These are phyloP conservation scores for Metridium senile DNA, from an alignment of 92 coral and sea anemone species.

Conservation along the genomic window DNA sequence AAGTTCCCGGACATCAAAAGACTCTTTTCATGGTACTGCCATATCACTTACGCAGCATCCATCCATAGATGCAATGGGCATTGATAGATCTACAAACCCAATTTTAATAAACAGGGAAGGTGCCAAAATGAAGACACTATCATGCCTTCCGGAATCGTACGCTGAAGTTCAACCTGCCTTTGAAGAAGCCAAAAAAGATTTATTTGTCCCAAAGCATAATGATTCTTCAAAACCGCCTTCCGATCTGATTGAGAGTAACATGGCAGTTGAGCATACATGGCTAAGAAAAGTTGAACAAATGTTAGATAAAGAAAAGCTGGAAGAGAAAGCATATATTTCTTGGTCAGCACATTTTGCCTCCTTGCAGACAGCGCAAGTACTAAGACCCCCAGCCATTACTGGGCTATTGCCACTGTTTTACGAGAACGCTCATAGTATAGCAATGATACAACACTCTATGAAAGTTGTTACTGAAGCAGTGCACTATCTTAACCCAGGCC, in stretches of 20 bases:
- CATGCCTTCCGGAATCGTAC: slow-evolving; percentile 56
- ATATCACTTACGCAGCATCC: slow-evolving; percentile 51
- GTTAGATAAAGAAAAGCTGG: slow-evolving; percentile 33
- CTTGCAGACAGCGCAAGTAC: slow-evolving; percentile 7
- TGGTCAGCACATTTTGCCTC: slow-evolving; percentile 46
- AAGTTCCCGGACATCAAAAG: slow-evolving; percentile 53
- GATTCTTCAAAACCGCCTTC: slow-evolving; percentile 15
- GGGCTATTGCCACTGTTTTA: slow-evolving; percentile 26
- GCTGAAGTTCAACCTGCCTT: slow-evolving; percentile 43
- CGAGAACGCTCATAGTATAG: slow-evolving; percentile 44
- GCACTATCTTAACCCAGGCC: slow-evolving; percentile 28
- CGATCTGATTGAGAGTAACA: slow-evolving; percentile 9
- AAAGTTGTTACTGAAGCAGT: slow-evolving; percentile 32
- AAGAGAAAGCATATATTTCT: slow-evolving; percentile 14
- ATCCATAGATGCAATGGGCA: slow-evolving; percentile 16
- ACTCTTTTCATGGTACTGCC: slow-evolving; percentile 57
- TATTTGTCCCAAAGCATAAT: slow-evolving; percentile 20
- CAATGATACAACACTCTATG: slow-evolving; percentile 63
- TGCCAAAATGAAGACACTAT: slow-evolving; percentile 37
- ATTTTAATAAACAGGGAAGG: no score
- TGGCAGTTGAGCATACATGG: slow-evolving; percentile 29
- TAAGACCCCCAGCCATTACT: slow-evolving; percentile 15
- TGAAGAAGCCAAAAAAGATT: slow-evolving; percentile 40
- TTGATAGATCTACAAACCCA: no score
- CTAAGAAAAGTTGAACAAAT: slow-evolving; percentile 25